Base-by-base conservation (phyloP, 2,113 vertebrate species). In the Ciconia boyciana region DNA sequence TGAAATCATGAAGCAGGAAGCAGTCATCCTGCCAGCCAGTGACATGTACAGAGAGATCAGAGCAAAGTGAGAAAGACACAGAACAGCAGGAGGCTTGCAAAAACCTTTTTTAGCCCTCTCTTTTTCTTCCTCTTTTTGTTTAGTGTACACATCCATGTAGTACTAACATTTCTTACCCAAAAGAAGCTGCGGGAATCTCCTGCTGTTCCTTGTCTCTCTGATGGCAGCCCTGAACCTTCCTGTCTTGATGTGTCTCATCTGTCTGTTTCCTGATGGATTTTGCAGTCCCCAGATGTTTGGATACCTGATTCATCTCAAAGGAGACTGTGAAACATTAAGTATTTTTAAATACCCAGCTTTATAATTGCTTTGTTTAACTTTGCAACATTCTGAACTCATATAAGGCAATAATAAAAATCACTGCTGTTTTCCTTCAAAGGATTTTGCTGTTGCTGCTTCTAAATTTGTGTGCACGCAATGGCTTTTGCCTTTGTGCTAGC, bases 221-320 rank as follows among this genome's bases (percentile, higher is more conserved):
- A 43, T 75, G 66, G 79, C 87, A 96, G 75, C 72, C 84, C 61
- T 79, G 58, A 95, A 92, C 86, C 87, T 96, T 95, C 83, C 94
- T 96, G 90, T 65, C 94, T 66, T 87, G 90, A 89, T 74, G 12
- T 51, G 17, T 89, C 88, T 93, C 95, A 92, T 96, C 94, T 95
- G 87, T 94, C 72, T 95, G 49, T 32, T 97, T 97, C 95, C 95
- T 97, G 96, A 94, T 96, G 90, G 86, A 90, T 96, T 94, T 97
- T 95, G 92, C 80, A 96, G 65, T 87, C 77, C 66, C 60, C 83
- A 64, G 71, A 94, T 89, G 90, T 92, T 96, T 93, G 78, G 70
- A 94, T 94, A 93, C 94, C 90, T 94, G 80, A 91, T 94, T 96
- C 60, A 94, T 89, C 87, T 97, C 79, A 94, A 93, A 96, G 49